Conservation (phyloP, 1,140 invertebrate species). For the Arion vulgaris region DNA sequence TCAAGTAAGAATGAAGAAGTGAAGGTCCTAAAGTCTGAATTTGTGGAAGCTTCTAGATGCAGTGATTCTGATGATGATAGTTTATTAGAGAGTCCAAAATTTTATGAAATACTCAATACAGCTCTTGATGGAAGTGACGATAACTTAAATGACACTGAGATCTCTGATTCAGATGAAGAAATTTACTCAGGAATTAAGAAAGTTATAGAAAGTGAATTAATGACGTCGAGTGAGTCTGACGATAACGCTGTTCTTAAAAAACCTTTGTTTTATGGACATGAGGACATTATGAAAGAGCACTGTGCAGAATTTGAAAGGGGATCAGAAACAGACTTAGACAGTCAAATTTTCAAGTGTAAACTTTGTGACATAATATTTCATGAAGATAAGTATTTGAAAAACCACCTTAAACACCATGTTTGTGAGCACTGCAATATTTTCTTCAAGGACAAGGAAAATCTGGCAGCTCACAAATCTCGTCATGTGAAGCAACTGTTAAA, state of each 20-base stretch:
- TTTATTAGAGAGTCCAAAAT: background rate
- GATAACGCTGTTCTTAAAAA: background rate
- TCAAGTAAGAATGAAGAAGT: background rate
- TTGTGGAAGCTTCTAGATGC: background rate
- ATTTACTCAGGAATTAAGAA: background rate
- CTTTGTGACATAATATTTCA: background rate
- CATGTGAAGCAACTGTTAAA: background rate
- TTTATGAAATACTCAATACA: slow-evolving; percentile 18
- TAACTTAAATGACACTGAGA: slow-evolving; percentile 6
- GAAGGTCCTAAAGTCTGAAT: background rate
- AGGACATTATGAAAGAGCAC: background rate
- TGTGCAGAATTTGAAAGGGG: background rate
- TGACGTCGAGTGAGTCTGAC: background rate
- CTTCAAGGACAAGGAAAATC: background rate
- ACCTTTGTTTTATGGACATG: background rate
- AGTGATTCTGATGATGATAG: slow-evolving; percentile 24
- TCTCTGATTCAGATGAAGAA: slow-evolving; percentile 21
- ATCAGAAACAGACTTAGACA: background rate
- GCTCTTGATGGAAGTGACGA: slow-evolving; percentile 28
- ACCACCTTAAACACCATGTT: slow-evolving; percentile 9
- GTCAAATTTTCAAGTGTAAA: background rate
- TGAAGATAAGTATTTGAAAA: background rate
- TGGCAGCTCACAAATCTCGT: background rate
- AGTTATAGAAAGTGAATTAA: slow-evolving; percentile 1
- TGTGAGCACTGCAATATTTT: slow-evolving; percentile 29